Evolutionary conservation across 1,140 invertebrate genomes (phyloP), one percentile per base, ranked within the genome.

Genomic region (Drosophila kepulauana): DNA sequence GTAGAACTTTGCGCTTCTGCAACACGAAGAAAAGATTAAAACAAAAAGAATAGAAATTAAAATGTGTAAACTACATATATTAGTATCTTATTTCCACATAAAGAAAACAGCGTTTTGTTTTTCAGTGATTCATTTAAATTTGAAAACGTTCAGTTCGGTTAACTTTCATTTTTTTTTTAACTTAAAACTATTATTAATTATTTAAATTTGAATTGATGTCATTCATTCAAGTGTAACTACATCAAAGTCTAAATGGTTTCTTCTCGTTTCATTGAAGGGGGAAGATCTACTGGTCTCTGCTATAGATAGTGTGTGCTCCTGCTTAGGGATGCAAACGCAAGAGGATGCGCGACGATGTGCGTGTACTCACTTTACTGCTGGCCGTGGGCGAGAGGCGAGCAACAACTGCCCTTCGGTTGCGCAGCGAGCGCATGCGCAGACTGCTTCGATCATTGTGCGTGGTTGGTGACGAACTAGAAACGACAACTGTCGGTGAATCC

Each of bases 291-390:
- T 8, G 28, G 28, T 52, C 25, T 6, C 62, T 52, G 15, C 38
- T 28, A 15, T 28, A 52, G 43, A 10, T 2, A 38, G 11, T 13
- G 15, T 41, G 11, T 72, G 62, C 71, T 68, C 54, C 11, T 69
- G 54, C 30, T 51, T 89, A 89, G 45, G 87, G 79, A 64, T 84
- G 82, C 82, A 87, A 15, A 54, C 78, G 78, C 61, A 75, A 52
- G 56, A 78, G 79, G 0, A 25, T 58, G 48, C 48, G 25, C 54
- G 13, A 4, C 20, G 20, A 25, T 54, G 59, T 43, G 41, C 41
- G 41, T 43, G 41, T 91, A 91, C 81, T 88, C 81, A 91, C 89
- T 91, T 89, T 85, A 74, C 75, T 79, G 81, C 49, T 25, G 57
- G 1, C 43, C 54, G 65, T 13, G 38, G 75, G 38, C 3, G 57